Evolutionary conservation across 1,140 invertebrate species (phyloP), one percentile per base, ranked within the genome.

Genomic region (Diabrotica virgifera): DNA sequence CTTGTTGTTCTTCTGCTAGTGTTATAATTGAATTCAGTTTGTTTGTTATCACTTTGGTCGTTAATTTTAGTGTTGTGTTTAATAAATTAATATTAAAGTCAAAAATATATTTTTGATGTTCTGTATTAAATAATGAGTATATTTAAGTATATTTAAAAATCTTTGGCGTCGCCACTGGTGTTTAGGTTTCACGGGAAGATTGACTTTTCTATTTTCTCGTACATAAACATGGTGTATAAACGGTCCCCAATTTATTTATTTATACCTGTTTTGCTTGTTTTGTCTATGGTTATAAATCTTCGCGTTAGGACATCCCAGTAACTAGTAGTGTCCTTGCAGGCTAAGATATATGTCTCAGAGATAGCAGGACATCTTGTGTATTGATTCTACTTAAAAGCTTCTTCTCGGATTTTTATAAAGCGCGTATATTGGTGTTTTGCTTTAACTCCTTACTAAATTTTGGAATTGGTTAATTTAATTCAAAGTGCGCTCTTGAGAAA

Each of bases 311-410:
- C 70, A 68, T 70, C 67, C 67, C 70, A 72, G 72, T 73, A 73
- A 74, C 72, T 73, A 74, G 72, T 67, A 70, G 68, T 74, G 72
- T 67, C 75, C 74, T 75, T 70, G 64, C 63, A 63, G 63, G 71
- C 67, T 68, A 73, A 75, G 74, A 77, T 77, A 76, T 74, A 76
- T 76, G 74, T 73, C 62, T 67, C 36, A 40, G 66, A 70, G 71
- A 75, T 73, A 74, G 70, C 64, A 71, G 72, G 72, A 75, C 73
- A 77, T 75, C 68, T 74, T 46, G 4, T 74, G 73, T 75, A 77
- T 77, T 73, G 76, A 77, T 77, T 77, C 74, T 70, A 68, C 70
- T 73, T 75, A 75, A 77, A 77, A 75, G 74, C 76, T 71, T 72
- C 70, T 36, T 59, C 58, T 24, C 24, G 24, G 1, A 24, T 24